Percentiles rank a stretch among this genome's conserved stretches.
Evolutionary conservation across 2,797 vertebrate genomes (phyloP).

Genomic region (Amphiprion clarkii): DNA sequence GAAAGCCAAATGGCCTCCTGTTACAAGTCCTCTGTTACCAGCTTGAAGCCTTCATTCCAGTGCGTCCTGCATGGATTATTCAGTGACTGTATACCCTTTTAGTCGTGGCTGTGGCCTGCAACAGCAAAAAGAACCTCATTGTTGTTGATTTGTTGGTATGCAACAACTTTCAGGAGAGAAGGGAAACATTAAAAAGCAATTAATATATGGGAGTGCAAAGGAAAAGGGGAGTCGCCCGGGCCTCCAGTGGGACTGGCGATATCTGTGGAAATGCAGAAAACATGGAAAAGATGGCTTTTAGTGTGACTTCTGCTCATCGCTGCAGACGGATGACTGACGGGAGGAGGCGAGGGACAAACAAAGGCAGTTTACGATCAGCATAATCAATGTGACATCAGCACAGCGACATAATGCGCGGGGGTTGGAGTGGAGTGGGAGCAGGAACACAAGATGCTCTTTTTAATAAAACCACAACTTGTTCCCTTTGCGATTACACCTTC

Average conservation of each 20-base stretch:
- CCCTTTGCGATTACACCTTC: slow-evolving; percentile 56
- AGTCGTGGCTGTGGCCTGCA: slow-evolving; percentile 66
- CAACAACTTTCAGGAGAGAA: slow-evolving; percentile 77
- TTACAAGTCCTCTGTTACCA: slow-evolving; percentile 69
- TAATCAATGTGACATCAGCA: slow-evolving; percentile 91
- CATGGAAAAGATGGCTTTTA: slow-evolving; percentile 86
- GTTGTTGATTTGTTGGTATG: slow-evolving; percentile 83
- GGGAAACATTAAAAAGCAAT: slow-evolving; percentile 89
- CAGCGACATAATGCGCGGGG: slow-evolving; percentile 74
- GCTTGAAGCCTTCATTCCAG: slow-evolving; percentile 71
- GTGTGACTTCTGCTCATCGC: slow-evolving; percentile 77
- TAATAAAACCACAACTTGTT: slow-evolving; percentile 74
- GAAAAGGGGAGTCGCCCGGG: slow-evolving; percentile 52
- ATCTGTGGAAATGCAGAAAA: slow-evolving; percentile 73
- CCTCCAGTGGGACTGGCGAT: slow-evolving; percentile 76
- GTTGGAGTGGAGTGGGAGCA: slow-evolving; percentile 45
- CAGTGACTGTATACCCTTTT: slow-evolving; percentile 80
- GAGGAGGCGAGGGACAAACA: slow-evolving; percentile 78
- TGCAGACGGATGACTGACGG: slow-evolving; percentile 82
- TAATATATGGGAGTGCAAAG: slow-evolving; percentile 80
- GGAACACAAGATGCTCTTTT: slow-evolving; percentile 55
- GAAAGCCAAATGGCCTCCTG: slow-evolving; percentile 78
- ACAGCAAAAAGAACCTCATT: slow-evolving; percentile 76
- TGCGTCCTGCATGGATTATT: slow-evolving; percentile 83
- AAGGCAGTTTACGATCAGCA: slow-evolving; percentile 86